Base-by-base conservation (phyloP, 2,113 vertebrate genomes). In the Platysteira castanea region DNA sequence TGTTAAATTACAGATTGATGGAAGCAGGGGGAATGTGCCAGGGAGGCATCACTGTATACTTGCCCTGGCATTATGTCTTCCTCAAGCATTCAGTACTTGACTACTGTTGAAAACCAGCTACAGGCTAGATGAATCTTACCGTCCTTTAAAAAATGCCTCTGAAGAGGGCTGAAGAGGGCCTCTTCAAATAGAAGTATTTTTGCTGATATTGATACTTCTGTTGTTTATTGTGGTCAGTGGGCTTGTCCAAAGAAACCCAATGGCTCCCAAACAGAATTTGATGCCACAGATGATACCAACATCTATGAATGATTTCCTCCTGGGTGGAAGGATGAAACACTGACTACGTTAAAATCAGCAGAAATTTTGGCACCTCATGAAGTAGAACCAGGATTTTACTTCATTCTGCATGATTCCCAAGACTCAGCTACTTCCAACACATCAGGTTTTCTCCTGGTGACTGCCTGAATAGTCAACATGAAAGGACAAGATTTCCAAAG, bases 361-460 rank as follows among this genome's bases (percentile, higher is more conserved):
- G 26, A 35, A 56, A 47, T 57, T 44, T 68, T 64, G 44, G 9
- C 31, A 61, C 1, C 1, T 1, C 5, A 28, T 50, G 39, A 18
- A 67, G 42, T 0, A 24, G 57, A 92, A 73, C 21, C 3, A 70
- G 61, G n/a, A 61, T 73, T 30, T 94, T 14, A 35, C 20, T 13
- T 77, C 3, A 0, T 46, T 54, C 47, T 56, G 23, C 15, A n/a
- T 53, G 60, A 69, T 8, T 53, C 28, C 41, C 35, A 76, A n/a
- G 49, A 49, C 33, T 70, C 35, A 50, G 44, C 31, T n/a, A 46
- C 4, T 27, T 17, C 31, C 0, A 0, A 22, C 3, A 27, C 6
- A 39, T 9, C 49, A 82, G 21, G 21, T 13, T 80, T 87, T 80
- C 33, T 71, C 46, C 70, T 33, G 13, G 15, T 78, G 35, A 35